Evolutionary conservation across 2,888 invertebrate genomes (phyloP), one percentile per base, ranked within the genome.

Genomic region (Dicyrtomina minuta): DNA sequence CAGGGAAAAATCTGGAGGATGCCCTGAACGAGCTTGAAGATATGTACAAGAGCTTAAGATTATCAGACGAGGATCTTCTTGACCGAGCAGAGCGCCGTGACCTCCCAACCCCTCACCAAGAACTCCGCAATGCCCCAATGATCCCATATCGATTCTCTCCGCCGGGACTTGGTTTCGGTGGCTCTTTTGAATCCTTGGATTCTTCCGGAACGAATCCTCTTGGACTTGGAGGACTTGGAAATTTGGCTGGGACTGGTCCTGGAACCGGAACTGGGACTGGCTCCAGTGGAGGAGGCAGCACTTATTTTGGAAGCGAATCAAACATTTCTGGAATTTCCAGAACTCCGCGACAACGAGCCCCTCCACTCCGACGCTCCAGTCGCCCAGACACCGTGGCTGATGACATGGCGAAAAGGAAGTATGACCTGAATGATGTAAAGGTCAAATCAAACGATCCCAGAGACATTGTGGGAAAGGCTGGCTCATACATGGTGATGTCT

Each of bases 1-100:
- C 75, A 8, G 76, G 76, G 49, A 76, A 72, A 64, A 92, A 92
- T 81, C 84, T 93, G 46, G 93, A 93, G 80, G 93, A 94, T 80
- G 94, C 94, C 65, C 85, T 95, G 26, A 89, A 89, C 79, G 95
- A 95, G 82, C 82, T 95, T 67, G 94, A 95, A 84, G 90, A 90
- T n/a, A 93, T 95, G 80, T 81, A 81, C 73, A 91, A 92, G 78
- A 93, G 92, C 79, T 85, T 95, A 68, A 88, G 89, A n/a, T 84
- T 93, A 62, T 90, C 89, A 0, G 93, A 93, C 80, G 91, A 91
- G 81, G 90, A 91, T 82, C 84, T 92, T 70, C 81, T 92, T 64
- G 91, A 91, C 80, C 85, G 91, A 79, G 91, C 91, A 13, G 91
- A 91, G 81, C 86, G 89, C 70, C 84, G 91, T 70, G 91, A 88